Evolutionary conservation across 2,113 vertebrate species (phyloP), one percentile per base, ranked within the genome.

Genomic region (Malaclemys terrapin): DNA sequence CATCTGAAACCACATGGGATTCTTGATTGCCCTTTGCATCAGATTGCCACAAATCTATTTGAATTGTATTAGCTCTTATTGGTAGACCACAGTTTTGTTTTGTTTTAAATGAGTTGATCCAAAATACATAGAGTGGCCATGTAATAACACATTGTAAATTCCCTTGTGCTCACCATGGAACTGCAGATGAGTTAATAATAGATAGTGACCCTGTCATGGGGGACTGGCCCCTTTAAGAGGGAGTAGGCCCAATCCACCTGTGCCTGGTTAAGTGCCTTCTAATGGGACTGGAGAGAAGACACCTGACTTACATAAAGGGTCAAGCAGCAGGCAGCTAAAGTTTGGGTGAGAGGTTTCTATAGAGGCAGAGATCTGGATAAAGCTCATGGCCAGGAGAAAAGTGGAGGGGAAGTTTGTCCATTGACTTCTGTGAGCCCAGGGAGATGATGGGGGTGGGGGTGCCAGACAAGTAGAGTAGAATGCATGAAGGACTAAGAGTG

Each of bases 171-270:
- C 89, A 91, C 79, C 38, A 75, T 87, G 82, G 79, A 49, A 90
- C 85, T 93, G 85, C 31, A 92, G 87, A 95, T 93, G 87, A 95
- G 85, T 96, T 96, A 92, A 91, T 92, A 92, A 57, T 45, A 24
- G 88, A n/a, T 35, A 96, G 80, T 1, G 1, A 79, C n/a, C 17
- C 65, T 38, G 65, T 35, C 35, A n/a, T 17, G 35, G 6, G 35
- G 17, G 17, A 16, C 16, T n/a, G 65, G 65, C 16, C 17, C 17
- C 65, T n/a, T 69, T 69, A 69, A 69, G 35, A 69, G 31, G 35
- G 12, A n/a, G 8, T 19, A n/a, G 65, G 35, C 35, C 65, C 65
- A 69, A 4, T n/a, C 65, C 65, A 72, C n/a, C 17, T 72, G 65
- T 72, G 19, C 65, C 35, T 72, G 65, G 8, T 72, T 38, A 72